phyloP scores from a whole-genome alignment of 2,113 vertebrate species.

The Callopanchax toddi region DNA sequence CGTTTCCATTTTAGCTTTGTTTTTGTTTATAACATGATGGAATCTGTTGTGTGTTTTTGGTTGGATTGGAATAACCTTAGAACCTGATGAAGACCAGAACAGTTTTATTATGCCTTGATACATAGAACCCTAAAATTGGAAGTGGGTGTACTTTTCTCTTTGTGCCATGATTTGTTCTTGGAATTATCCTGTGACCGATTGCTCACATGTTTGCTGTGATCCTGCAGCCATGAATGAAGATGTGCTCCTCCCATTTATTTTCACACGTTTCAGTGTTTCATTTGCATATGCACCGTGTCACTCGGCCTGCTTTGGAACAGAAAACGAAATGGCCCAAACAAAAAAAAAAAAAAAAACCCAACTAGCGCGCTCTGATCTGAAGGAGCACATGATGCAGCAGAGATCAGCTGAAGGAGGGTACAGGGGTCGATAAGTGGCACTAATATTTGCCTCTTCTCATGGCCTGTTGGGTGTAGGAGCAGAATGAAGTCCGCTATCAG shows the following conservation, averaged over 20 bases:
- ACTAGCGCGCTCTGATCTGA: no score
- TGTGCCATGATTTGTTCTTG: neutral
- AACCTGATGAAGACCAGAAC: no score
- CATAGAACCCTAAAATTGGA: no score
- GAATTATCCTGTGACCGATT: neutral
- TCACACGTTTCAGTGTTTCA: neutral
- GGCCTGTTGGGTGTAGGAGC: conserved; percentile 19
- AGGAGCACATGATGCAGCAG: no score
- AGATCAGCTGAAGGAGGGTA: conserved; percentile 20
- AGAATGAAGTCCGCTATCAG: conserved; percentile 25
- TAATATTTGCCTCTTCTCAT: conserved; percentile 2
- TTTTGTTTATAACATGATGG: no score
- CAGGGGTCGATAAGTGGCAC: conserved; percentile 2
- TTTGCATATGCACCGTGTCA: neutral
- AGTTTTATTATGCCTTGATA: no score
- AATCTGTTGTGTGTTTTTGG: no score
- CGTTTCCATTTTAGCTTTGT: no score
- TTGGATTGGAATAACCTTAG: no score
- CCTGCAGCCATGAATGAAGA: conserved; percentile 5
- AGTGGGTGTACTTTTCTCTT: no score
- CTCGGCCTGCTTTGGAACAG: neutral
- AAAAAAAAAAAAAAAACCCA: conserved; percentile 5
- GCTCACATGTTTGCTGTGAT: neutral
- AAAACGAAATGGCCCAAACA: no score
- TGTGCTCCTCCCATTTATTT: conserved; percentile 1